Evolutionary conservation across 1,140 invertebrate species (phyloP).

Genomic region (Zaprionus lachaisei): DNA sequence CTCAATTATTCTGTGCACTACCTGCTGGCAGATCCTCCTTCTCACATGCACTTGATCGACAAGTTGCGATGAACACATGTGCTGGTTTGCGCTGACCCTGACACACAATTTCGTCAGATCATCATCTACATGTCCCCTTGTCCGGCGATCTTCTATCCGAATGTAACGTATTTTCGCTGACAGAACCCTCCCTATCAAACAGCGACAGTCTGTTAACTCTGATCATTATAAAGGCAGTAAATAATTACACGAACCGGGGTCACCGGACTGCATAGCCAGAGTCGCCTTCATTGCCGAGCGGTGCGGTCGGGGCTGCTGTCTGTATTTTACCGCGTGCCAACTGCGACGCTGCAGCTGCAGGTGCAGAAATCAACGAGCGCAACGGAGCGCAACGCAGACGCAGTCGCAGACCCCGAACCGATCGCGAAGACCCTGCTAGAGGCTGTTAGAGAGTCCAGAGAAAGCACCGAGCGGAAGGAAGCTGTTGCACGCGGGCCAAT

Average conservation of each 20-base stretch:
- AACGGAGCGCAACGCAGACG: constrained; percentile 45
- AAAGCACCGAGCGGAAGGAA: constrained; percentile 58
- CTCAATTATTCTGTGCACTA: not conserved
- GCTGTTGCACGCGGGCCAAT: constrained; percentile 73
- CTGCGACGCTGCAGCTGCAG: constrained; percentile 55
- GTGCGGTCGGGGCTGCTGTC: constrained; percentile 4
- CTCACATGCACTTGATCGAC: not conserved
- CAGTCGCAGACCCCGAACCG: not conserved
- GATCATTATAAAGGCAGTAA: constrained; percentile 16
- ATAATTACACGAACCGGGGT: constrained; percentile 20
- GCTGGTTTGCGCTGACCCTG: constrained; percentile 48
- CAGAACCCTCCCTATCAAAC: not conserved
- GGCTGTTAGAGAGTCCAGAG: too few relatives aligned
- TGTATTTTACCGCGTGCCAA: constrained; percentile 59
- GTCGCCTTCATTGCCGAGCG: not conserved
- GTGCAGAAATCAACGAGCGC: constrained; percentile 59
- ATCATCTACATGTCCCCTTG: constrained; percentile 30
- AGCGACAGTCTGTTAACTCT: constrained; percentile 16
- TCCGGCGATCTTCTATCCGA: constrained; percentile 18
- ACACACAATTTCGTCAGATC: constrained; percentile 61
- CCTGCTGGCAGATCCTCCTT: not conserved
- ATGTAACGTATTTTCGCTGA: constrained; percentile 60
- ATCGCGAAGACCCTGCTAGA: not conserved
- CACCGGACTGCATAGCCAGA: constrained; percentile 10
- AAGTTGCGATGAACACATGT: constrained; percentile 31